Evolutionary conservation across 1,140 invertebrate species (phyloP).

Genomic region (Apis laboriosa): DNA sequence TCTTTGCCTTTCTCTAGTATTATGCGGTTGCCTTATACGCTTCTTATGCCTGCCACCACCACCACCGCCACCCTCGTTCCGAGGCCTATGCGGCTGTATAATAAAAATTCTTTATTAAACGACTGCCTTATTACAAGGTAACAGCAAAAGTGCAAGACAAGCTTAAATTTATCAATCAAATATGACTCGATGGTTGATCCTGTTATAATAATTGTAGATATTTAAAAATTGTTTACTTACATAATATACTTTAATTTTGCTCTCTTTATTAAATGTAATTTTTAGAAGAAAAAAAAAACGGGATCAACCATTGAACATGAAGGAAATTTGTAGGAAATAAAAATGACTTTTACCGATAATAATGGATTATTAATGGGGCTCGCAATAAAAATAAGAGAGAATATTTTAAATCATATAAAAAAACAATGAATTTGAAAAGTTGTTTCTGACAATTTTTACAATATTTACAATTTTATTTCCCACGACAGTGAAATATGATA

Average conservation of each 20-base stretch:
- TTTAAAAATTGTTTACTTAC: neutral
- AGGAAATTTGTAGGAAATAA: constrained; percentile 54
- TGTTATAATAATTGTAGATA: neutral
- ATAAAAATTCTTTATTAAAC: constrained; percentile 46
- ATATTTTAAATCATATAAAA: neutral
- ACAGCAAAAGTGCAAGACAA: constrained; percentile 61
- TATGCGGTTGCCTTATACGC: constrained; percentile 91
- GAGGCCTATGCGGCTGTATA: constrained; percentile 83
- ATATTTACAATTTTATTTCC: constrained; percentile 52
- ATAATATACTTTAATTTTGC: neutral
- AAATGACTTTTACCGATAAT: neutral
- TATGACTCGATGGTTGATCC: constrained; percentile 55
- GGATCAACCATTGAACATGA: constrained; percentile 29
- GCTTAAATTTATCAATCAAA: constrained; percentile 59
- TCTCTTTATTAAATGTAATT: neutral
- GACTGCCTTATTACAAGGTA: neutral
- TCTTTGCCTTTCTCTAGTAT: constrained; percentile 91
- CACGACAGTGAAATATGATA: constrained; percentile 37
- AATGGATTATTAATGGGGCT: too few relatives aligned
- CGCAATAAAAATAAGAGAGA: neutral
- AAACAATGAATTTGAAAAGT: neutral
- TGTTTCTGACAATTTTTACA: neutral
- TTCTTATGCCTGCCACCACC: constrained; percentile 88
- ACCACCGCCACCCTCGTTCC: constrained; percentile 81
- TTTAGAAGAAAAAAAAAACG: too few relatives aligned